Evolutionary conservation across 2,888 invertebrate genomes (phyloP).

Genomic region (Coenonympha arcania): DNA sequence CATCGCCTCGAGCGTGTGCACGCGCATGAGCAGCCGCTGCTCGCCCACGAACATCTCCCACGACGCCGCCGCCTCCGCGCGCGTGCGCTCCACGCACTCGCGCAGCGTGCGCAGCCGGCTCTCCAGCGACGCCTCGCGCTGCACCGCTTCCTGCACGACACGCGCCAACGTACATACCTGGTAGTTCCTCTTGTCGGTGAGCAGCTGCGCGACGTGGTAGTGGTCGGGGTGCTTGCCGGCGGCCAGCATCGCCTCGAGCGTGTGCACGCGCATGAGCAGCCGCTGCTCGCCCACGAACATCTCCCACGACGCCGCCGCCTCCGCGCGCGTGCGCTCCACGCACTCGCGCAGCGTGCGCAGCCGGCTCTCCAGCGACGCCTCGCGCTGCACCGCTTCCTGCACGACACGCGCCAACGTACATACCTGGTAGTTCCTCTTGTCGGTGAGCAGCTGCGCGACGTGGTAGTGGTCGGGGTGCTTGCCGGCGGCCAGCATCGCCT

Average conservation of each 20-base stretch:
- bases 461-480: too few relatives aligned
- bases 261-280: slow-evolving; percentile 92
- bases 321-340: slow-evolving; percentile 82
- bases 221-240: too few relatives aligned
- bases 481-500: slow-evolving; percentile 83
- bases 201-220: slow-evolving; percentile 55
- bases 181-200: slow-evolving; percentile 65
- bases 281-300: slow-evolving; percentile 96
- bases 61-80: slow-evolving; percentile 68
- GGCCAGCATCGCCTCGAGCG: slow-evolving; percentile 89
- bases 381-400: slow-evolving; percentile 91
- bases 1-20: slow-evolving; percentile 95
- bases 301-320: slow-evolving; percentile 77
- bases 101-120: slow-evolving; percentile 88
- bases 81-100: slow-evolving; percentile 86
- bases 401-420: slow-evolving; percentile 9
- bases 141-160: slow-evolving; percentile 86
- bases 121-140: slow-evolving; percentile 91
- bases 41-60: slow-evolving; percentile 95
- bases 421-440: slow-evolving; percentile 69
- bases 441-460: slow-evolving; percentile 56
- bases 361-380: slow-evolving; percentile 90
- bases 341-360: slow-evolving; percentile 87
- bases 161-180: slow-evolving; percentile 46
- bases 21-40: slow-evolving; percentile 92